These are phyloP conservation scores for Drosophila imparisetae DNA, from an alignment of 2,888 invertebrate genomes.

Conservation along the genomic window DNA sequence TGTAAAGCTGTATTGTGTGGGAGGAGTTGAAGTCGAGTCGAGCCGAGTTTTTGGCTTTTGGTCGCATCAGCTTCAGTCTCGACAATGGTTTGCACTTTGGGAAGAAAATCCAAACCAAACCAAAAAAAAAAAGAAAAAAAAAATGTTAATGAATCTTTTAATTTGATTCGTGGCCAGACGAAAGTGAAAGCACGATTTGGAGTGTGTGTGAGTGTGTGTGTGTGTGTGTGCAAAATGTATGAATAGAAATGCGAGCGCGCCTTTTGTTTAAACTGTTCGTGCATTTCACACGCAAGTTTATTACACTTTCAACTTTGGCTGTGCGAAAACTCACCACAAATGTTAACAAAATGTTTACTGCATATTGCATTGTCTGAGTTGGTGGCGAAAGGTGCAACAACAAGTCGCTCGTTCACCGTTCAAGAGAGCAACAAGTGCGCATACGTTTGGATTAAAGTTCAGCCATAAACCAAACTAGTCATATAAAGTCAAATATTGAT, in stretches of 20 bases:
- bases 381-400: conserved; percentile 47
- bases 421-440: background rate
- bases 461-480: background rate
- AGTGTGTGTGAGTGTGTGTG: background rate
- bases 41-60: conserved; percentile 9
- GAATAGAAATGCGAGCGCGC: conserved; percentile 51
- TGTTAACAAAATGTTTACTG: conserved; percentile 32
- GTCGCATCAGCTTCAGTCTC: conserved; percentile 22
- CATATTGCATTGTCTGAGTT: conserved; percentile 4
- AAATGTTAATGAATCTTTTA: conserved; percentile 68
- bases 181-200: conserved; percentile 61
- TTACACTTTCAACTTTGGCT: conserved; percentile 73
- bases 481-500: background rate
- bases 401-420: conserved; percentile 13
- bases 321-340: conserved; percentile 47
- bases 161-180: conserved; percentile 40
- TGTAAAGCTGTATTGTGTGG: conserved; percentile 49
- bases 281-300: conserved; percentile 73
- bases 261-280: conserved; percentile 60
- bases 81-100: conserved; percentile 45
- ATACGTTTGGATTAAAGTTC: background rate
- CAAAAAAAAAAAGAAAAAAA: conserved; percentile 19
- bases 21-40: conserved; percentile 26
- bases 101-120: conserved; percentile 16
- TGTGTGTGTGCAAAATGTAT: conserved; percentile 42